Conservation (phyloP, 2,113 vertebrate species). For the Chrysochloris asiatica region DNA sequence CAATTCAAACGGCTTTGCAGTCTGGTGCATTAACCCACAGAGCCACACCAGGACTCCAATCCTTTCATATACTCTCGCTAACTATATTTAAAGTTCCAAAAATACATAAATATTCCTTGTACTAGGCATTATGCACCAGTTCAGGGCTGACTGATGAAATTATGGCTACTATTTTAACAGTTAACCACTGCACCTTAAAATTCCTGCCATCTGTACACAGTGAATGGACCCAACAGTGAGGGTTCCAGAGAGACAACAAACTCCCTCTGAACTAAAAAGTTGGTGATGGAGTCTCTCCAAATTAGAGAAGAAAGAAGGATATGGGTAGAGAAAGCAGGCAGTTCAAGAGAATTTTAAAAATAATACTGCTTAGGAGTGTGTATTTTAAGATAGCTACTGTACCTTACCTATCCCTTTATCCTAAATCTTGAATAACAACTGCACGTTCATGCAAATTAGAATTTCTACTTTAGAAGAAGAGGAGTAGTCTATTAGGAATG, state of each 20-base stretch:
- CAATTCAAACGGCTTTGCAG: no score
- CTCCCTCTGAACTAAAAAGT: not conserved
- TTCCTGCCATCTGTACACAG: not conserved
- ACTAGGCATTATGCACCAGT: no score
- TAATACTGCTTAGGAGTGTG: conserved; percentile 77
- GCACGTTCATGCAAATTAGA: conserved; percentile 84
- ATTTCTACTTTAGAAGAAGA: conserved; percentile 81
- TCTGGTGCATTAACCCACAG: no score
- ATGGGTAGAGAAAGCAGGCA: not conserved
- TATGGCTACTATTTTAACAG: not conserved
- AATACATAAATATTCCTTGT: no score
- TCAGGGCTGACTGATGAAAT: conserved; percentile 7
- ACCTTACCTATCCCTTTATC: no score
- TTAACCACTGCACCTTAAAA: not conserved
- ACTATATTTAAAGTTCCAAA: no score
- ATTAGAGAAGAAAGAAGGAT: not conserved
- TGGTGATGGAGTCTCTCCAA: not conserved
- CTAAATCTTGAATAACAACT: conserved; percentile 83
- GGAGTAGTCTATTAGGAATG: conserved; percentile 84
- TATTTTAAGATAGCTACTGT: conserved; percentile 76
- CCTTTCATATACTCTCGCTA: no score
- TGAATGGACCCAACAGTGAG: not conserved
- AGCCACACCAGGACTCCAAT: no score
- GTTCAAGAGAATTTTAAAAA: conserved; percentile 10
- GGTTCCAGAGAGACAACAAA: not conserved